These are phyloP conservation scores for Halcyon badia DNA, from an alignment of 2,797 vertebrate genomes.

Conservation along the genomic window DNA sequence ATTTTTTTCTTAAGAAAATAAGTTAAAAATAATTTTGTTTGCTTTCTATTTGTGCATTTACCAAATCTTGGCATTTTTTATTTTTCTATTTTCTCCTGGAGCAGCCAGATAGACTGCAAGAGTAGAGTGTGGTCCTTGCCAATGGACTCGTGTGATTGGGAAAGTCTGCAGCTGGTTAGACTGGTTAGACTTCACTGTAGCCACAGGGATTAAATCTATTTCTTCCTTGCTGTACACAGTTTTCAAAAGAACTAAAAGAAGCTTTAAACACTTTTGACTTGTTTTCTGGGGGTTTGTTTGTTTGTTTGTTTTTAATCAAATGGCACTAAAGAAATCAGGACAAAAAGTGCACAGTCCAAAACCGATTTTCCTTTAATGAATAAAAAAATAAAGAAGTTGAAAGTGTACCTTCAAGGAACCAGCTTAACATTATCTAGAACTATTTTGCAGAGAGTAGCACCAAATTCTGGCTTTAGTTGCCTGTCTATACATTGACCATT, in stretches of 20 bases:
- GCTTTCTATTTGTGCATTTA: not conserved
- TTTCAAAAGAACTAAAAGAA: not conserved
- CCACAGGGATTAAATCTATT: not conserved
- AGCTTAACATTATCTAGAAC: not conserved
- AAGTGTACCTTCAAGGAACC: not conserved
- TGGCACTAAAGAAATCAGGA: not conserved
- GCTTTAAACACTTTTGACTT: not conserved
- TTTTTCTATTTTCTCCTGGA: not conserved
- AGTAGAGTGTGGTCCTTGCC: not conserved
- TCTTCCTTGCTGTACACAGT: not conserved
- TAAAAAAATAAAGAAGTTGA: not conserved
- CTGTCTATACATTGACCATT: not conserved
- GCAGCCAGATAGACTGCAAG: not conserved
- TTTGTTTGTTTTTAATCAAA: not conserved
- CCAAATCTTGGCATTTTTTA: not conserved
- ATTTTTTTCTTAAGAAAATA: not conserved
- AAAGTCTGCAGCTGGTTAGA: not conserved
- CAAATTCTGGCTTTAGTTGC: not conserved
- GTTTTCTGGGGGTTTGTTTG: no score
- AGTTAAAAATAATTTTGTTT: not conserved
- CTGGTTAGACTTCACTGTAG: not conserved
- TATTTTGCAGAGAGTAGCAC: not conserved
- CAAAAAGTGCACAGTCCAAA: not conserved
- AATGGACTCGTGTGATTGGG: not conserved
- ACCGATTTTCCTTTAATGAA: conserved; percentile 18